These are phyloP conservation scores for Scelioninae gen. 1 DNA, from an alignment of 2,888 invertebrate species.

Conservation along the genomic window DNA sequence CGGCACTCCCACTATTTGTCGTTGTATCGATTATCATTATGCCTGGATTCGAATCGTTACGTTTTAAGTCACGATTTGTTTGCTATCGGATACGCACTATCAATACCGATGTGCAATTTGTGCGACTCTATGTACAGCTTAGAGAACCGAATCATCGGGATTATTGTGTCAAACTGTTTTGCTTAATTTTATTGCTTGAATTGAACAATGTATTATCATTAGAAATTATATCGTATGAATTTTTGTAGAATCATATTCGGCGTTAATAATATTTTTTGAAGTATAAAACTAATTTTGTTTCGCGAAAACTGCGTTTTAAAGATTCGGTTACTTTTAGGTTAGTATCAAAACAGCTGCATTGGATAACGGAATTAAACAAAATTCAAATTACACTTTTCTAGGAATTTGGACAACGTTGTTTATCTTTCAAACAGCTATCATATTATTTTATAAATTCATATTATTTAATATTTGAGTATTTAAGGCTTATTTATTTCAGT, in stretches of 20 bases:
- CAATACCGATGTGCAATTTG: slow-evolving; percentile 49
- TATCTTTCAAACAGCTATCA: too few species aligned
- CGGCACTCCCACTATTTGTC: slow-evolving; percentile 69
- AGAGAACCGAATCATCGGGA: slow-evolving; percentile 30
- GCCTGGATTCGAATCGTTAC: slow-evolving; percentile 58
- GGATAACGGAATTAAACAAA: too few species aligned
- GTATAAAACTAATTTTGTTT: too few species aligned
- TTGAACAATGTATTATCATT: neutral
- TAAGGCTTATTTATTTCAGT: too few species aligned
- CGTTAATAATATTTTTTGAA: too few species aligned
- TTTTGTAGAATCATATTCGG: neutral
- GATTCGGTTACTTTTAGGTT: too few species aligned
- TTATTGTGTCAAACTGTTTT: slow-evolving; percentile 42
- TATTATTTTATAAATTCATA: too few species aligned
- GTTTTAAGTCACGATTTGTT: slow-evolving; percentile 63
- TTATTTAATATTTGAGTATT: too few species aligned
- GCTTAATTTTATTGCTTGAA: slow-evolving; percentile 9
- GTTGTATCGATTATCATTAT: slow-evolving; percentile 72
- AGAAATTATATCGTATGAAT: neutral
- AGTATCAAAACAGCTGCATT: too few species aligned
- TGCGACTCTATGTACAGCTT: slow-evolving; percentile 44
- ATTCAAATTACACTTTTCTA: too few species aligned
- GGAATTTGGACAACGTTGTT: too few species aligned
- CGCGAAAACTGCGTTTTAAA: too few species aligned
- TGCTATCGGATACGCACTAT: slow-evolving; percentile 48